Base-by-base conservation (phyloP, 92 coral and sea anemone species). In the Heteractis magnifica region DNA sequence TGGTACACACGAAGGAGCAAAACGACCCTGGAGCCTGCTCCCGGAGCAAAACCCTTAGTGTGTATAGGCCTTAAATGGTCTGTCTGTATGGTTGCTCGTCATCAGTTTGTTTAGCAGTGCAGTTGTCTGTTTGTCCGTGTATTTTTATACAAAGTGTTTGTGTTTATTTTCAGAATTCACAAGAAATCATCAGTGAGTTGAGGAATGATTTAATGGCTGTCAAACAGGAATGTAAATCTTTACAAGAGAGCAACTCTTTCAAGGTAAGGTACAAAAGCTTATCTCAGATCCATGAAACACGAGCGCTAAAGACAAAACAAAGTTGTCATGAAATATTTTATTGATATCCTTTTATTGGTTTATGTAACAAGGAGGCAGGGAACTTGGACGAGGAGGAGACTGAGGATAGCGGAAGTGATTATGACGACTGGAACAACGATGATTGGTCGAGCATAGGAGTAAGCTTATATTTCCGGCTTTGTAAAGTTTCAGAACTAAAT, bases 391-490 rank as follows among this genome's bases (percentile, higher is more conserved):
- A 81, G 77, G 78, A 84, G 79, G 88, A 85, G 20, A 91, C 81
- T 44, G 91, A 85, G 78, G 99, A 91, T 75, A 97, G 99, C 75
- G 99, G 98, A 8, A 97, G 99, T 79, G 99, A 97, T 84, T 97
- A 94, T 77, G 99, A 95, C 48, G 98, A 94, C 90, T 97, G 99
- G 99, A 95, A 92, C 53, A 90, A 89, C 82, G 99, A 97, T 87
- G 94, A 94, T 58, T 97, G 99, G 99, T 90, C 94, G 48, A 77
- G 84, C 23, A 81, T 81, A 19, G 19, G 52, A 68, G 84, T 81
- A 71, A 68, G 84, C 51, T 49, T 12, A 8, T 68, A 26, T 14
- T 68, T 64, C 73, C 73, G 49, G 73, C 23, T 68, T 23, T 10
- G 14, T 26, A 12, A 26, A 68, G 49, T 70, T 84, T 34, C 56